These are phyloP conservation scores for Asteroscopus sphinx DNA, from an alignment of 2,888 invertebrate genomes.

Conservation along the genomic window DNA sequence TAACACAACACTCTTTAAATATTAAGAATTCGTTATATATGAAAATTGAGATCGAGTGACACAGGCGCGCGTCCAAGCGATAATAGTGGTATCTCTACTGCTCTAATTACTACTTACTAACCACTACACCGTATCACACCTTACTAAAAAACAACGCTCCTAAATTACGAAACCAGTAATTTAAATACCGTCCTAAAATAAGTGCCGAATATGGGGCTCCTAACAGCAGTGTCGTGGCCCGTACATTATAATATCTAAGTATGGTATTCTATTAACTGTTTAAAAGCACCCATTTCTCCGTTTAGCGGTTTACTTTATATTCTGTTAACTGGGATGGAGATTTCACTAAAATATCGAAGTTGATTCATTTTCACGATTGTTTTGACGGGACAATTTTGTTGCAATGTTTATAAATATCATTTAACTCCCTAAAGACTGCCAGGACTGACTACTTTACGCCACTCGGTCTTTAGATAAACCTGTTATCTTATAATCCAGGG, in stretches of 20 bases:
- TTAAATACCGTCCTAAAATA: slow-evolving; percentile 26
- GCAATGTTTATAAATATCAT: not conserved
- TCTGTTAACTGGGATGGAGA: slow-evolving; percentile 15
- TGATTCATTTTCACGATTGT: slow-evolving; percentile 5
- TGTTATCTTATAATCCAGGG: too few relatives aligned
- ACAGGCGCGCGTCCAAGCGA: too few relatives aligned
- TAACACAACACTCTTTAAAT: too few relatives aligned
- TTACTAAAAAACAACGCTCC: not conserved
- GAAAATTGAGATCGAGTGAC: too few relatives aligned
- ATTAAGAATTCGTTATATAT: too few relatives aligned
- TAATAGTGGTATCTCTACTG: too few relatives aligned
- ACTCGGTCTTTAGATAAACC: too few relatives aligned
- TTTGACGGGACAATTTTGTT: slow-evolving; percentile 11
- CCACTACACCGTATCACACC: not conserved
- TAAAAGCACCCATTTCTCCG: slow-evolving; percentile 31
- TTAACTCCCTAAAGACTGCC: too few relatives aligned
- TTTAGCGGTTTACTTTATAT: slow-evolving; percentile 23
- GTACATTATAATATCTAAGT: slow-evolving; percentile 40
- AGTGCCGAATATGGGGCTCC: slow-evolving; percentile 21
- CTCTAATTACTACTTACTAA: too few relatives aligned
- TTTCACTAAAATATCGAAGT: slow-evolving; percentile 19
- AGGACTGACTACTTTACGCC: too few relatives aligned
- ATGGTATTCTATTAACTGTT: slow-evolving; percentile 49
- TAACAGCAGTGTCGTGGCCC: slow-evolving; percentile 36
- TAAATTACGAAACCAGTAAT: slow-evolving; percentile 7